phyloP scores from a whole-genome alignment of 2,113 vertebrate genomes.

The Oenanthe oenanthe region DNA sequence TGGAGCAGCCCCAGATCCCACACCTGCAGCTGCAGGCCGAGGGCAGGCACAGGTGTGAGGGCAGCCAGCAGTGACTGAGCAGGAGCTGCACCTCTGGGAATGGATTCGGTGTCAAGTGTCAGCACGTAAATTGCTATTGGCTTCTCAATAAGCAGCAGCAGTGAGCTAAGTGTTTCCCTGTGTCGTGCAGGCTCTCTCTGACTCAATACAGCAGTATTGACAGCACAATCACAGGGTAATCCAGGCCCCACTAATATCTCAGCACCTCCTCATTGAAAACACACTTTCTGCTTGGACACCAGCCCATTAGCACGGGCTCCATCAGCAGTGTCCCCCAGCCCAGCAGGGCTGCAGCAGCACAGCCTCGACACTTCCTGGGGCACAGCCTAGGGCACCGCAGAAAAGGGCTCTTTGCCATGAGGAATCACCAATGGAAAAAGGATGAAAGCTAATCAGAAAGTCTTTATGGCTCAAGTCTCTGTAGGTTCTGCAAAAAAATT shows the following conservation, averaged over 20 bases:
- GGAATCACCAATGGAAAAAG: constrained; percentile 58
- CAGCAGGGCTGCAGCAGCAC: not conserved
- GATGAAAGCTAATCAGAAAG: constrained; percentile 65
- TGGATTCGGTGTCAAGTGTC: constrained; percentile 83
- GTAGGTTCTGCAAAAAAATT: constrained; percentile 43
- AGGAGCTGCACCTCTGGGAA: constrained; percentile 74
- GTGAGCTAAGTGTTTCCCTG: constrained; percentile 86
- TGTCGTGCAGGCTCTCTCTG: constrained; percentile 82
- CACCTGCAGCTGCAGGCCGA: not conserved
- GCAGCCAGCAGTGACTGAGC: constrained; percentile 9
- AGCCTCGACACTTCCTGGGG: not conserved
- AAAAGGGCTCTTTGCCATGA: constrained; percentile 48
- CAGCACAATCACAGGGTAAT: constrained; percentile 95
- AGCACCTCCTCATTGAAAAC: constrained; percentile 78
- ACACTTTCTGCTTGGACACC: constrained; percentile 74
- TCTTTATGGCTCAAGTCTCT: constrained; percentile 64
- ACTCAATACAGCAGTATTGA: constrained; percentile 96
- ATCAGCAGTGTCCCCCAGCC: not conserved
- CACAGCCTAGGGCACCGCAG: constrained; percentile 28
- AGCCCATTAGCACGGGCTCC: constrained; percentile 66
- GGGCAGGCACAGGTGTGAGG: not conserved
- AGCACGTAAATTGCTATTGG: constrained; percentile 99
- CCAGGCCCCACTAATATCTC: constrained; percentile 81
- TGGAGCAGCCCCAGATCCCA: fast-evolving
- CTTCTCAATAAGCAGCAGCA: constrained; percentile 97